These are phyloP conservation scores for Conops quadrifasciatus DNA, from an alignment of 2,888 invertebrate species.

Conservation along the genomic window DNA sequence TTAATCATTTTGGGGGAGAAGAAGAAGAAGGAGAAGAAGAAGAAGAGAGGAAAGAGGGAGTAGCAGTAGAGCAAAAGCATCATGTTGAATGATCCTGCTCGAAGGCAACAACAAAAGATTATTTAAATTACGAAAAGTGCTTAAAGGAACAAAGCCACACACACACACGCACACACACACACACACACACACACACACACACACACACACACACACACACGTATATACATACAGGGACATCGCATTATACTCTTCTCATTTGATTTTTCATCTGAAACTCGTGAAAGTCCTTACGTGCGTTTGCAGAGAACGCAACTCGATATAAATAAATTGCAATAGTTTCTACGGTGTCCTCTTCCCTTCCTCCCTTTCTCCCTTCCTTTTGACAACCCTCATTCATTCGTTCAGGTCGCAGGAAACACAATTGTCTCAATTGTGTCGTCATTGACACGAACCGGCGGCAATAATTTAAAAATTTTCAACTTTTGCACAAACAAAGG, in stretches of 20 bases:
- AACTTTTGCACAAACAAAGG: conserved; percentile 44
- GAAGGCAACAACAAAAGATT: conserved; percentile 60
- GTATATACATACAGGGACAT: no score
- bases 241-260: no score
- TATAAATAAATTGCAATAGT: no score
- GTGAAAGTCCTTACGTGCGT: no score
- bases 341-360: no score
- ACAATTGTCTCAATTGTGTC: no score
- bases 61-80: no score
- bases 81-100: conserved; percentile 38
- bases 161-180: neutral
- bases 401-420: no score
- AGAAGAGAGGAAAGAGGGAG: neutral
- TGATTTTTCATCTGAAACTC: no score
- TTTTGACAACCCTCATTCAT: no score
- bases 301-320: no score
- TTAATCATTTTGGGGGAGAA: conserved; percentile 61
- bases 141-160: conserved; percentile 39
- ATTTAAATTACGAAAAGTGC: conserved; percentile 54
- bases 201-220: neutral
- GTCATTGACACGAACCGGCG: conserved; percentile 41
- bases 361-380: no score
- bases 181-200: neutral
- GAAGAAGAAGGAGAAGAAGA: conserved; percentile 43
- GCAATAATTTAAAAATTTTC: conserved; percentile 59